Base-by-base conservation (phyloP, 2,797 vertebrate genomes). In the Hippocampus kuda region DNA sequence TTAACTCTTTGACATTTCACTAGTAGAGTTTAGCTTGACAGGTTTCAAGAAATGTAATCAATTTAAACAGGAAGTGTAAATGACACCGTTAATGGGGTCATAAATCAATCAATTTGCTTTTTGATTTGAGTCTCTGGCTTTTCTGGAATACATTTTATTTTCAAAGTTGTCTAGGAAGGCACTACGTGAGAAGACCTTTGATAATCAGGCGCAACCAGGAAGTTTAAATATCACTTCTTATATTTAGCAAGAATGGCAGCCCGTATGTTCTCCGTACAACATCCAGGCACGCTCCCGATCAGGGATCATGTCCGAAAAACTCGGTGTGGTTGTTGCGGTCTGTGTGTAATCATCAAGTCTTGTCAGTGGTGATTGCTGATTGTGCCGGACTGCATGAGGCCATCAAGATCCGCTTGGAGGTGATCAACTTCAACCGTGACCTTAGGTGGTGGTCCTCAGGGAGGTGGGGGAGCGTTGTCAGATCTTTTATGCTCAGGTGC, bases 301-400 rank as follows among this genome's bases (percentile, higher is more conserved):
- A 10, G 2, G 27, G 27, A 8, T 18, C 7, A 59, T 13, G 27
- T 59, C 57, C 26, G 13, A 59, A 15, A 59, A 15, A 11, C n/a
- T 24, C 22, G n/a, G 12, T 77, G 74, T 10, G 67, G 72, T 46
- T 69, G 76, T 65, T 72, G 54, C 46, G 38, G 74, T 67, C 72
- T 77, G 82, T 75, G 77, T 75, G 79, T 84, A 83, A 84, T 87
- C 82, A 86, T 74, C 68, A 24, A 72, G 82, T 78, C 81, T 87
- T 82, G 72, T 87, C 80, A 71, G 75, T 67, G 59, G 73, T 89
- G 84, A 86, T 87, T 88, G 81, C 78, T 75, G 77, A 85, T 88
- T 90, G 87, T 90, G 82, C 77, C 63, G 10, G 22, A n/a, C 41
- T 7, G 63, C 72, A 78, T 81, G 80, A 79, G 78, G 77, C 73